A percentile compares a stretch with the other conserved stretches of the same genome.
These are phyloP conservation scores for Glareola pratincola DNA, from an alignment of 2,113 vertebrate genomes.

Conservation along the genomic window DNA sequence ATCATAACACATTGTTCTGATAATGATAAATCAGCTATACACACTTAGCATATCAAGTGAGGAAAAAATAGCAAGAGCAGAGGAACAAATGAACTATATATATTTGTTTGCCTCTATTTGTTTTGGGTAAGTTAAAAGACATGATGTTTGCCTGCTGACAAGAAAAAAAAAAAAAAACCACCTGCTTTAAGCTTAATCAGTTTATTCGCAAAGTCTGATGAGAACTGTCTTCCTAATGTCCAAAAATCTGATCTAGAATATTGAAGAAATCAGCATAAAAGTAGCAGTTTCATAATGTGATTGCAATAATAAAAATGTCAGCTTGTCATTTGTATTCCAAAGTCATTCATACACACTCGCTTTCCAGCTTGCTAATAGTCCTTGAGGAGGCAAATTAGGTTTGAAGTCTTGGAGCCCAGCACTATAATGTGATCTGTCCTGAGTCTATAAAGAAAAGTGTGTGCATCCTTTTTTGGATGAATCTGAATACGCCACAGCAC, in stretches of 20 bases:
- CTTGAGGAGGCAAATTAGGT: not conserved
- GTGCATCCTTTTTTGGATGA: not conserved
- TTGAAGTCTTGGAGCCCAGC: not conserved
- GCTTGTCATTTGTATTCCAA: not conserved
- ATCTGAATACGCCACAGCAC: rapidly evolving
- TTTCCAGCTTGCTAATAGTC: not conserved
- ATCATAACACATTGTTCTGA: not conserved
- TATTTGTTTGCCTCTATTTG: not conserved
- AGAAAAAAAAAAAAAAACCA: not conserved
- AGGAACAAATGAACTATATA: not conserved
- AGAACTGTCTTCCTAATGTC: not conserved
- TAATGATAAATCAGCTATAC: not conserved
- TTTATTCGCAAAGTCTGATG: slow-evolving; percentile 14
- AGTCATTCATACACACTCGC: not conserved
- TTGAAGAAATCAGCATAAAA: not conserved
- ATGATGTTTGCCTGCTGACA: not conserved
- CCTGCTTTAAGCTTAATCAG: not conserved
- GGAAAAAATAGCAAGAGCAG: not conserved
- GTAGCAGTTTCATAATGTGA: not conserved
- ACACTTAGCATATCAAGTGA: not conserved
- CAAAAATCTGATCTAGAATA: slow-evolving; percentile 8
- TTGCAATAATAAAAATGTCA: not conserved
- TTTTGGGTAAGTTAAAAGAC: not conserved
- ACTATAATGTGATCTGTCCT: not conserved
- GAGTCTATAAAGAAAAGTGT: not conserved